phyloP scores from a whole-genome alignment of 2,113 vertebrate genomes.

The Phycodurus eques region DNA sequence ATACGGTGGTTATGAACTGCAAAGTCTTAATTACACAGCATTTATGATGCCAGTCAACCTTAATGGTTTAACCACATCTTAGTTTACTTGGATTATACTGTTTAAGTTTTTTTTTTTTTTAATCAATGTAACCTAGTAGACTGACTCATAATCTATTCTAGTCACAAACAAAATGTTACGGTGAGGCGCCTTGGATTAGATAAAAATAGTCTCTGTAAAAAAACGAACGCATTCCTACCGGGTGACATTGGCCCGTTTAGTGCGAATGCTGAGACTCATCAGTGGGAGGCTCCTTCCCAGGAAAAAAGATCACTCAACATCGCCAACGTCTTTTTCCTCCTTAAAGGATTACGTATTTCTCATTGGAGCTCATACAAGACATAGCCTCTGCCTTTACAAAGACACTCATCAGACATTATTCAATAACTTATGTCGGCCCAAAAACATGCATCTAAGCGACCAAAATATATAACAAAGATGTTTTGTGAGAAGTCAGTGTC shows the following conservation, averaged over 20 bases:
- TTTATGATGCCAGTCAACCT: constrained; percentile 26
- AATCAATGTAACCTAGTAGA: neutral
- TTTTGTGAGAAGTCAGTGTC: too few relatives aligned
- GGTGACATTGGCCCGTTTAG: constrained; percentile 63
- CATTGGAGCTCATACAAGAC: constrained; percentile 66
- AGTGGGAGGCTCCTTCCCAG: constrained; percentile 63
- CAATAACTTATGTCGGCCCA: constrained; percentile 59
- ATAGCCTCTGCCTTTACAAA: constrained; percentile 56
- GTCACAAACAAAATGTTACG: constrained; percentile 49
- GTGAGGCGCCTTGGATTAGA: constrained; percentile 51
- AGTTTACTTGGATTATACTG: neutral
- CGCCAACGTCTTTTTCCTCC: constrained; percentile 30
- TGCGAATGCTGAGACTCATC: constrained; percentile 58
- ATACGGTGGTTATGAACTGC: neutral
- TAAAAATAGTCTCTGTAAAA: constrained; percentile 69
- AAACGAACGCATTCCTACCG: constrained; percentile 64
- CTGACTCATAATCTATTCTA: constrained; percentile 13
- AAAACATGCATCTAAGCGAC: constrained; percentile 1
- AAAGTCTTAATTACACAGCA: constrained; percentile 28
- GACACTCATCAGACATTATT: constrained; percentile 62
- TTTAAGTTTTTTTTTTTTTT: too few relatives aligned
- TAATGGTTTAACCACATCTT: constrained; percentile 50
- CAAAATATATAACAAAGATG: too few relatives aligned
- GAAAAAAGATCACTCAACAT: constrained; percentile 27
- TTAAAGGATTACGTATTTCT: constrained; percentile 66